Evolutionary conservation across 2,888 invertebrate species (phyloP), one percentile per base, ranked within the genome.

Genomic region (Hetaerina titia): DNA sequence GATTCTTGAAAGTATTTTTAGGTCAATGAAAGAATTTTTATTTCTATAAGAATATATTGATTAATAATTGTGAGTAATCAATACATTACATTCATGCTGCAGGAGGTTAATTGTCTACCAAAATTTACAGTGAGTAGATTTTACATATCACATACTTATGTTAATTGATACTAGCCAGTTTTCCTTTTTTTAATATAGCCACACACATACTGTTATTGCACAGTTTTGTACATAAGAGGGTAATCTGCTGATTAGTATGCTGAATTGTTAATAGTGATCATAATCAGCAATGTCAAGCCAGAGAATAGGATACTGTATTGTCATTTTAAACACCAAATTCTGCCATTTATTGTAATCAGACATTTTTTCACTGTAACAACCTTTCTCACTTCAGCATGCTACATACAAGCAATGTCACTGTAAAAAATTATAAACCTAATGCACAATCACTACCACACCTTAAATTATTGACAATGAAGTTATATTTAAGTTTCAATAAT

Each of bases 111-210:
- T 89, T 57, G 17, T 15, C 31, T 17, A n/a, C 89, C 89, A 8
- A 89, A 89, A 57, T 89, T 58, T 58, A 89, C 89, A 57, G 89
- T 89, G 89, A 89, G 89, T 89, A 89, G 58, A 58, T 69, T 69
- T 17, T 9, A 69, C n/a, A n/a, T 69, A 69, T 69, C 19, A n/a
- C 69, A 19, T 22, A 22, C 69, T 22, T 69, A 5, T 69, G 9
- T 69, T 69, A 9, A 31, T 25, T 81, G 31, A 9, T 81, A 31
- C 11, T 11, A 22, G 25, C 31, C 81, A 81, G 81, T 31, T 81
- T 81, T 81, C 11, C 9, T n/a, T 60, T 2, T n/a, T 81, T 22
- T 13, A 45, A 45, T 45, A 45, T 45, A 45, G 45, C 4, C 1
- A 81, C 81, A 81, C 81, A n/a, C 13, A 7, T 81, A 6, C 81